Percentiles rank a stretch among this genome's conserved stretches.
phyloP scores from a whole-genome alignment of 2,113 vertebrate species.

The Ramphastos sulfuratus region DNA sequence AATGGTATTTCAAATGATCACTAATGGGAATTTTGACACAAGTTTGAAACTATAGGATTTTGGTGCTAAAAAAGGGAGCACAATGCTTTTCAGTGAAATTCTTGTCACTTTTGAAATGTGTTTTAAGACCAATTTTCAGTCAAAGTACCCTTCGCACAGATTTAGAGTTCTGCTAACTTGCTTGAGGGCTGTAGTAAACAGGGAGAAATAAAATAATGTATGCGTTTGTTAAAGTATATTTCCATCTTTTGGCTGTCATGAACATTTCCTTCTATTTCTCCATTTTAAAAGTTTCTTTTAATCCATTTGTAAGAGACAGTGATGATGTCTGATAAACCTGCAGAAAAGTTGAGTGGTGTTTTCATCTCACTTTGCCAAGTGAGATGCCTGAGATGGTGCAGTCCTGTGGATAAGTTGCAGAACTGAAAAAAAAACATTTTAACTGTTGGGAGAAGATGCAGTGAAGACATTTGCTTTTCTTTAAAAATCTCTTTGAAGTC shows the following conservation, averaged over 20 bases:
- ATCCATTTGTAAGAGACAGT: background rate
- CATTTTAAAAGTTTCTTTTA: background rate
- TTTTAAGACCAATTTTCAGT: slow-evolving; percentile 45
- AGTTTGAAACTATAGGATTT: background rate
- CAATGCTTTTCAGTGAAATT: background rate
- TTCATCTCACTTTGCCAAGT: background rate
- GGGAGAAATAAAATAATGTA: background rate
- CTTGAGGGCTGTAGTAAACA: background rate
- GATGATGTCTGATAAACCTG: background rate
- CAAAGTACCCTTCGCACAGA: background rate
- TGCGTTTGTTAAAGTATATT: background rate
- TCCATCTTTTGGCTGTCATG: background rate
- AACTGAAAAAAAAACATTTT: background rate
- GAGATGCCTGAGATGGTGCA: background rate
- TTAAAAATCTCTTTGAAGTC: background rate
- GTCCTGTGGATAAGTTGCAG: background rate
- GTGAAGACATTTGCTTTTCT: background rate
- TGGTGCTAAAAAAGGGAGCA: slow-evolving; percentile 36
- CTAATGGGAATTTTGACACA: slow-evolving; percentile 59
- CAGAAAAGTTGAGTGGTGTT: background rate
- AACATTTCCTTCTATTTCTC: background rate
- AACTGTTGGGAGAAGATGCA: background rate
- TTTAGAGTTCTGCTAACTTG: slow-evolving; percentile 13
- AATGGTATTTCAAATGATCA: background rate
- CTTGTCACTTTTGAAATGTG: slow-evolving; percentile 25